Base-by-base conservation (phyloP, 2,888 invertebrate species). In the Microplitis deprimator region DNA sequence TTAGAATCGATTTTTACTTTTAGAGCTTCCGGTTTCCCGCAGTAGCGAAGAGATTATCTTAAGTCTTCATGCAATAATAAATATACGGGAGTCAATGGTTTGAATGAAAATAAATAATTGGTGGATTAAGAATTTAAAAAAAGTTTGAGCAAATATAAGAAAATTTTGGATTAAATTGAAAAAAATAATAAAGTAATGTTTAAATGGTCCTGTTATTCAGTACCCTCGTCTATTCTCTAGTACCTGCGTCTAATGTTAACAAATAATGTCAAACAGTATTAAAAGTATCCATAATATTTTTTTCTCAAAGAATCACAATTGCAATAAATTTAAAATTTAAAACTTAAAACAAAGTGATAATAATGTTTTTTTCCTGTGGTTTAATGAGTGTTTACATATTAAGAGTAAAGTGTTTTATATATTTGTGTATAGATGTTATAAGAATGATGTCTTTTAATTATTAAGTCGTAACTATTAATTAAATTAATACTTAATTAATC, bases 241-340 rank as follows among this genome's bases (percentile, higher is more conserved):
- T 87, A 87, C 87, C 87, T 87, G 86, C 84, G 83, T 82, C 80
- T 82, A 68, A 80, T 61, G 74, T 82, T 77, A 78, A 79, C 80
- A 79, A 79, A 77, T 41, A 40, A 40, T 29, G 29, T 29, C 5
- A 67, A 17, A 41, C 29, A 20, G 8, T 41, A 17, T 68, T 10
- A 17, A 40, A 50, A 68, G 41, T 68, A 68, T 68, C 16, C 17
- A 41, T 50, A 50, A 50, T 50, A 13, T 13, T 50, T 68, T 20
- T 39, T 7, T 67, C 40, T 17, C 10, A 41, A 68, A 38, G 38
- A 68, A 41, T 39, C 13, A 68, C 39, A 39, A 16, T 60, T 41
- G 61, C 59, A 60, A 77, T 77, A 77, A 77, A 60, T 59, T 39
- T 65, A 68, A 68, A 65, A 41, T 50, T 20, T 16, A 10, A 16